Evolutionary conservation across 2,113 vertebrate species (phyloP).

Genomic region (Planiliza haematocheilus): DNA sequence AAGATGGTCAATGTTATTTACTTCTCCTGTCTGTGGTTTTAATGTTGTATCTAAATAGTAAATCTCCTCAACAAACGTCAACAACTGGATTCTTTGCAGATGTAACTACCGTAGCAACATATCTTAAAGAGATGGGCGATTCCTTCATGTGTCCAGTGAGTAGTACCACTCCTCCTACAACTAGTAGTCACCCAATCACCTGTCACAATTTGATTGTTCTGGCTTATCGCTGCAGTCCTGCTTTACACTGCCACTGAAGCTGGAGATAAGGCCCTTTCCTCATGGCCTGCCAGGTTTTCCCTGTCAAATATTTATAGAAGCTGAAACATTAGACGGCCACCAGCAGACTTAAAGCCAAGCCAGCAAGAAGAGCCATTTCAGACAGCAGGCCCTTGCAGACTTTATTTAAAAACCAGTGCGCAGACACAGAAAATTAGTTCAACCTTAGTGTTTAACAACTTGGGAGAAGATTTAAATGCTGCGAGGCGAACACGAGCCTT

Average conservation of each 20-base stretch:
- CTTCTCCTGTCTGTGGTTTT: no score
- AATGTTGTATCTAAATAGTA: background rate
- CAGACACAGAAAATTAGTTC: background rate
- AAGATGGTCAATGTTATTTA: no score
- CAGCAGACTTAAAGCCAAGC: conserved; percentile 50
- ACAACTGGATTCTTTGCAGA: no score
- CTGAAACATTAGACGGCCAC: conserved; percentile 78
- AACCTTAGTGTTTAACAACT: conserved; percentile 14
- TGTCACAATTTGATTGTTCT: conserved; percentile 15
- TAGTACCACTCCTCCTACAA: background rate
- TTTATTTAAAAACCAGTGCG: background rate
- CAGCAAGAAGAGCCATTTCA: conserved; percentile 24
- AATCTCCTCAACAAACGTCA: background rate
- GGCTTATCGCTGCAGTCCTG: conserved; percentile 49
- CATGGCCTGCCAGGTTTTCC: conserved; percentile 66
- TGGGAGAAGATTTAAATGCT: conserved; percentile 28
- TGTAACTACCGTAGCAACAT: background rate
- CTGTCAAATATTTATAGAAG: conserved; percentile 83
- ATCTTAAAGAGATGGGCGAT: no score
- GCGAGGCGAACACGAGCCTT: conserved; percentile 24
- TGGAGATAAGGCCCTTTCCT: conserved; percentile 65
- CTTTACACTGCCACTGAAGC: conserved; percentile 50
- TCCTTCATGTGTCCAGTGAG: no score
- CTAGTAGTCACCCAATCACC: conserved; percentile 14
- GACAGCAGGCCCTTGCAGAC: background rate